A percentile compares a stretch with the other conserved stretches of the same genome.
These are phyloP conservation scores for Hyles euphorbiae DNA, from an alignment of 1,140 invertebrate species.

Conservation along the genomic window DNA sequence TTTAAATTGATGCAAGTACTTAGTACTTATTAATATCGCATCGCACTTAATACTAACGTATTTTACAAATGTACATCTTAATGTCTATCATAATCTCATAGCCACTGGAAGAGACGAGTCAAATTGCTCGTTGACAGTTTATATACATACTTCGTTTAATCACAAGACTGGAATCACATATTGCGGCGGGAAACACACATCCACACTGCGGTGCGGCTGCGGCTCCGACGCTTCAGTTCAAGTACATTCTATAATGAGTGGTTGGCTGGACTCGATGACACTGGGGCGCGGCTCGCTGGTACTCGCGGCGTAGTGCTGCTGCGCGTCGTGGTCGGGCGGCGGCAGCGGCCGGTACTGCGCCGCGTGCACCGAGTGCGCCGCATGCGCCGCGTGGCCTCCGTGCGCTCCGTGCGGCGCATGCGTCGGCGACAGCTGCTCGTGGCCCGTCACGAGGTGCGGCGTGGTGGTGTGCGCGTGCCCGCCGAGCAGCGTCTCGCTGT, in stretches of 20 bases:
- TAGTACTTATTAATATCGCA: slow-evolving; percentile 59
- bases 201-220: slow-evolving; percentile 22
- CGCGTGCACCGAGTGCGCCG: not conserved
- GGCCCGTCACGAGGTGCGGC: slow-evolving; percentile 49
- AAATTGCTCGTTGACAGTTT: slow-evolving; percentile 37
- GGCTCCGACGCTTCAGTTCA: slow-evolving; percentile 67
- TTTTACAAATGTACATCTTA: slow-evolving; percentile 64
- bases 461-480: slow-evolving; percentile 59
- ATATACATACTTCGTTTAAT: slow-evolving; percentile 54
- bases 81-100: slow-evolving; percentile 69
- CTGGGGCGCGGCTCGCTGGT: slow-evolving; percentile 82
- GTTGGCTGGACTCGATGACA: slow-evolving; percentile 90
- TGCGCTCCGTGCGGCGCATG: slow-evolving; percentile 11
- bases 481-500: slow-evolving; percentile 44
- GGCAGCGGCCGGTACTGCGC: slow-evolving; percentile 37
- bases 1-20: slow-evolving; percentile 51
- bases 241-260: slow-evolving; percentile 91
- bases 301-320: slow-evolving; percentile 47
- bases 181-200: slow-evolving; percentile 56
- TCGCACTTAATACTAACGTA: slow-evolving; percentile 33
- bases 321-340: slow-evolving; percentile 43
- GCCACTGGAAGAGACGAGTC: slow-evolving; percentile 55
- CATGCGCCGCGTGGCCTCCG: slow-evolving; percentile 35
- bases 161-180: slow-evolving; percentile 64
- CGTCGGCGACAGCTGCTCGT: slow-evolving; percentile 40